Evolutionary conservation across 92 coral and sea anemone genomes (phyloP).

Genomic region (Epizoanthus rinbou): DNA sequence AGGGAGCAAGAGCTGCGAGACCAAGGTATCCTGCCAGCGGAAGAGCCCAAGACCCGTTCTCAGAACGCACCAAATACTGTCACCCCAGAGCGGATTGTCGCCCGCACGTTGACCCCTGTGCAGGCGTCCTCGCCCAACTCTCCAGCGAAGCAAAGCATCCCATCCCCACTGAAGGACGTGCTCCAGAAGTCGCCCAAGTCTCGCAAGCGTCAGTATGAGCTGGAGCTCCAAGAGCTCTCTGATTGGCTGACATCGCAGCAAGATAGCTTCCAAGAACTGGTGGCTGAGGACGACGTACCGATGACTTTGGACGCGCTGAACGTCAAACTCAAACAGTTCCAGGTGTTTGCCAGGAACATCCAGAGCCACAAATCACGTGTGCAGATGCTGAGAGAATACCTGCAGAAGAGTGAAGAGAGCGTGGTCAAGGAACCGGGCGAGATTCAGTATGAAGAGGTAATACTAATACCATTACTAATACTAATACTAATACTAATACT

Average conservation of each 20-base stretch:
- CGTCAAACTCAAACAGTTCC: constrained; percentile 75
- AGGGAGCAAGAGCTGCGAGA: constrained; percentile 76
- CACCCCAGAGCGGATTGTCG: constrained; percentile 40
- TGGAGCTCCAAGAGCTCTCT: constrained; percentile 84
- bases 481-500: too few relatives aligned
- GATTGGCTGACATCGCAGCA: constrained; percentile 91
- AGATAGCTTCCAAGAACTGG: constrained; percentile 77
- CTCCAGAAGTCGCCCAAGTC: constrained; percentile 80
- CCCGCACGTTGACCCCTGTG: constrained; percentile 44
- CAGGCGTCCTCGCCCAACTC: constrained; percentile 54
- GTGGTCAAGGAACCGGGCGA: constrained; percentile 50
- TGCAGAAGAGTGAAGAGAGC: constrained; percentile 58
- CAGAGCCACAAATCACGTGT: constrained; percentile 74
- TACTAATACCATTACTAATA: not conserved
- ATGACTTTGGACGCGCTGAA: constrained; percentile 77
- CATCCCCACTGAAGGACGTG: constrained; percentile 39
- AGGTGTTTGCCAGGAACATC: constrained; percentile 85
- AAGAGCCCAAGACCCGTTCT: constrained; percentile 43
- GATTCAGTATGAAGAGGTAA: constrained; percentile 67
- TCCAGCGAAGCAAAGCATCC: constrained; percentile 49
- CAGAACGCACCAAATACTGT: constrained; percentile 49
- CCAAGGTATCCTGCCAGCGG: constrained; percentile 61
- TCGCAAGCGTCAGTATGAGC: constrained; percentile 75
- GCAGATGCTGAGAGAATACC: constrained; percentile 77
- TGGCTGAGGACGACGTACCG: constrained; percentile 73